Conservation (phyloP, 2,113 vertebrate genomes). For the Siniperca chuatsi region DNA sequence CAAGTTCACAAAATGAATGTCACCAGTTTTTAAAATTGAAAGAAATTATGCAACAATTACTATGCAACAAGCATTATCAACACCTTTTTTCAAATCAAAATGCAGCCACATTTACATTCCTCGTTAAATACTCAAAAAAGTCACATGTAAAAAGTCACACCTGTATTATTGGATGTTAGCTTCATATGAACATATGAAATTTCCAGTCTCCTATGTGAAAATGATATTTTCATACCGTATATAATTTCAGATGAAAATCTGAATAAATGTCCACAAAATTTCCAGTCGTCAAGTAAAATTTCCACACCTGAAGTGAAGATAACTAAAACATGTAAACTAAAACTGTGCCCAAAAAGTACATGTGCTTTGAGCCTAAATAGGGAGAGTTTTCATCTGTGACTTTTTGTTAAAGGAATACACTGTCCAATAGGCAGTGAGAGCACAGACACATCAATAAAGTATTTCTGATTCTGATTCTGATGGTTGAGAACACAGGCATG, state of each 20-base stretch:
- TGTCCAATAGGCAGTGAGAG: background rate
- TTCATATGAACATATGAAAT: background rate
- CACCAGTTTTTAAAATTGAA: background rate
- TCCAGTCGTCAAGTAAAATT: too few species aligned
- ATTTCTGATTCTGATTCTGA: too few species aligned
- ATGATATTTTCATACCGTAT: background rate
- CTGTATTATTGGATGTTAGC: background rate
- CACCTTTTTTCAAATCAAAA: background rate
- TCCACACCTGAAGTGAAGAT: background rate
- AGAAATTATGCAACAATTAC: background rate
- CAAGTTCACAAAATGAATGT: background rate
- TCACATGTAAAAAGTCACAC: background rate
- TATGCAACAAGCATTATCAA: background rate
- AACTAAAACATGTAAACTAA: background rate
- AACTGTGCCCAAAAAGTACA: background rate
- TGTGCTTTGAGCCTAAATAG: background rate
- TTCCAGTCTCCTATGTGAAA: background rate
- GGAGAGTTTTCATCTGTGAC: background rate
- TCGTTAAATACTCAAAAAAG: too few species aligned
- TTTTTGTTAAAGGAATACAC: background rate
- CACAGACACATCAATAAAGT: too few species aligned
- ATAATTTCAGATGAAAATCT: background rate
- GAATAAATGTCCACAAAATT: background rate
- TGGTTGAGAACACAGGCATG: background rate
- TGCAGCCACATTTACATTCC: background rate